These are phyloP conservation scores for Oxystoma pomonae DNA, from an alignment of 2,888 invertebrate genomes.

Conservation along the genomic window DNA sequence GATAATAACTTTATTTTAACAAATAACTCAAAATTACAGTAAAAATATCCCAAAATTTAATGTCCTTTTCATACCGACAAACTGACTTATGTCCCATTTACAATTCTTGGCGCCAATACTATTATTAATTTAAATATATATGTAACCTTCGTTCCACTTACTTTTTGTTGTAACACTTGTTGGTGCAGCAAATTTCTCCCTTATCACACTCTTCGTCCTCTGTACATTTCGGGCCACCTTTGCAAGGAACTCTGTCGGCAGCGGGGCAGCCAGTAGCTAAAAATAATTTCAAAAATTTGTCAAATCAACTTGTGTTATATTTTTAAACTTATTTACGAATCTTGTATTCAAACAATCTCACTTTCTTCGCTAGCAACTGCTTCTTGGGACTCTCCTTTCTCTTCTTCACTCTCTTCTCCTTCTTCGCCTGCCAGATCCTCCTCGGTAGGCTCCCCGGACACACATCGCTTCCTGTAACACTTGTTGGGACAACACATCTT, in stretches of 20 bases:
- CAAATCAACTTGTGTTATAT: neutral
- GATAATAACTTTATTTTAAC: no score
- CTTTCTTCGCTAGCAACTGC: neutral
- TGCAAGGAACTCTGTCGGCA: conserved; percentile 17
- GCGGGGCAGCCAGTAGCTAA: conserved; percentile 15
- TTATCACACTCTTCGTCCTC: conserved; percentile 17
- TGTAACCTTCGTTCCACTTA: no score
- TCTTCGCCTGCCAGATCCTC: conserved; percentile 12
- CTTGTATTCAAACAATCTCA: no score
- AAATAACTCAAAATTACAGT: no score
- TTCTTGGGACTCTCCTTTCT: neutral
- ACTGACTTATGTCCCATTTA: no score
- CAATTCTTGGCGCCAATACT: no score
- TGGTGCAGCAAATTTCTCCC: conserved; percentile 23
- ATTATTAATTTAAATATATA: no score
- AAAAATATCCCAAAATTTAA: no score
- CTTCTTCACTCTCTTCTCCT: conserved; percentile 5
- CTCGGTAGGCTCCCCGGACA: conserved; percentile 3
- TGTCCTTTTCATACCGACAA: no score
- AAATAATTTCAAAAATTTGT: neutral
- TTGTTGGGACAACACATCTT: conserved; percentile 16
- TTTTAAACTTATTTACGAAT: no score
- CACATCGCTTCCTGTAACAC: conserved; percentile 15
- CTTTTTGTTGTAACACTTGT: conserved; percentile 24
- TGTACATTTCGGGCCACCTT: conserved; percentile 15